Base-by-base conservation (phyloP, 2,888 invertebrate species). In the Tetramorium bicarinatum region DNA sequence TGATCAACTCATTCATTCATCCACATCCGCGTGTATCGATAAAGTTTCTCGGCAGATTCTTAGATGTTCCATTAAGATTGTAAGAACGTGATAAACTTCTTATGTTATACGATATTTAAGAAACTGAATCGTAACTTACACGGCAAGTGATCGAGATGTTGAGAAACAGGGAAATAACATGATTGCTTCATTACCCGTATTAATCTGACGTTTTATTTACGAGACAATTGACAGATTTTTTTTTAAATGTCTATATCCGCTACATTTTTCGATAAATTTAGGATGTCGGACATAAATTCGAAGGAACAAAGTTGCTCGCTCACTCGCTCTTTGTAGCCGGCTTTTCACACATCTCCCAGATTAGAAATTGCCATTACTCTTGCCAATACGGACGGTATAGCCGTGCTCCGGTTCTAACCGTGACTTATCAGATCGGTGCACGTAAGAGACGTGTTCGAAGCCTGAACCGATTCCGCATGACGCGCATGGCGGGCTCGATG, bases 401-500 rank as follows among this genome's bases (percentile, higher is more conserved):
- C 72, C 85, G 64, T 81, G 84, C 86, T 83, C 82, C 49, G 83
- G 62, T 88, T 87, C 83, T 52, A 87, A 83, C 87, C 82, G 69
- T 64, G 62, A 71, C 83, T 89, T 89, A 89, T 89, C 88, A 86
- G 88, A 80, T 87, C 71, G 72, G 59, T 81, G 85, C 87, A 83
- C 82, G 77, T 88, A 87, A 87, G 83, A 86, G 83, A 86, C 62
- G 62, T 82, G 75, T 56, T 71, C 34, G 54, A 25, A 59, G 67
- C 67, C 72, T 47, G 83, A 69, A 85, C 69, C 81, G 87, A 85
- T 88, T 85, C 71, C 75, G 56, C 81, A 71, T 91, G 92, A 92
- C 91, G 92, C 91, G 92, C 91, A 91, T 91, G 77, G 87, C 72
- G 81, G 86, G 91, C 91, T 88, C 90, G 90, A 90, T 83, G 86